These are phyloP conservation scores for Platycheirus albimanus DNA, from an alignment of 2,888 invertebrate species.

Conservation along the genomic window DNA sequence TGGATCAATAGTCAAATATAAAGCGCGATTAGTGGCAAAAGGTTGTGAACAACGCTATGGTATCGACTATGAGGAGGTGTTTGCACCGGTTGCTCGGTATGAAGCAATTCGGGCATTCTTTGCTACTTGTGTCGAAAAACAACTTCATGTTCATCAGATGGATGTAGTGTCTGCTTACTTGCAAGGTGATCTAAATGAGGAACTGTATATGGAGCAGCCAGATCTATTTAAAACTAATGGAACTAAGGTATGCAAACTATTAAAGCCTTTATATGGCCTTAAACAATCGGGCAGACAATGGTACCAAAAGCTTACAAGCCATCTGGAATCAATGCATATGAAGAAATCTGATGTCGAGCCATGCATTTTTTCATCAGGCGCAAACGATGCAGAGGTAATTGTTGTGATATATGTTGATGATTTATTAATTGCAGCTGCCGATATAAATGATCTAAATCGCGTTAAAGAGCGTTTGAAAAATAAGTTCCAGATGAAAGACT, in stretches of 20 bases:
- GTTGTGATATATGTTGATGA: constrained; percentile 40
- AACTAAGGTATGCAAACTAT: constrained; percentile 17
- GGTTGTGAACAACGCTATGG: constrained; percentile 43
- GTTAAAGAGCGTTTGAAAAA: constrained; percentile 22
- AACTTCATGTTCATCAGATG: constrained; percentile 37
- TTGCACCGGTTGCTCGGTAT: constrained; percentile 32
- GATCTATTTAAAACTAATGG: not conserved
- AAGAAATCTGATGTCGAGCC: constrained; percentile 11
- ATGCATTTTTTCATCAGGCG: constrained; percentile 11
- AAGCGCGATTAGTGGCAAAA: constrained; percentile 40
- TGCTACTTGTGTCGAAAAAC: not conserved
- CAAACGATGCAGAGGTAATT: not conserved
- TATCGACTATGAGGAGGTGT: constrained; percentile 16
- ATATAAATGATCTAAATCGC: not conserved
- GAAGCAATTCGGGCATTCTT: constrained; percentile 27
- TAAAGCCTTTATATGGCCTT: constrained; percentile 28
- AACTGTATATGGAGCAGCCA: constrained; percentile 27
- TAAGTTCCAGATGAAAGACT: constrained; percentile 46
- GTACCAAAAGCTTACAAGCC: not conserved
- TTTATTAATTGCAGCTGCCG: constrained; percentile 30
- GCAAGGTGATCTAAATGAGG: constrained; percentile 38
- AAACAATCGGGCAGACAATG: no score
- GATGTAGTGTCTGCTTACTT: constrained; percentile 29
- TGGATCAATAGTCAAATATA: constrained; percentile 29
- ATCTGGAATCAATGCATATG: constrained; percentile 14